Percentiles rank a stretch among this genome's conserved stretches.
Conservation (phyloP, 2,888 invertebrate species). For the Drosophila borealis region DNA sequence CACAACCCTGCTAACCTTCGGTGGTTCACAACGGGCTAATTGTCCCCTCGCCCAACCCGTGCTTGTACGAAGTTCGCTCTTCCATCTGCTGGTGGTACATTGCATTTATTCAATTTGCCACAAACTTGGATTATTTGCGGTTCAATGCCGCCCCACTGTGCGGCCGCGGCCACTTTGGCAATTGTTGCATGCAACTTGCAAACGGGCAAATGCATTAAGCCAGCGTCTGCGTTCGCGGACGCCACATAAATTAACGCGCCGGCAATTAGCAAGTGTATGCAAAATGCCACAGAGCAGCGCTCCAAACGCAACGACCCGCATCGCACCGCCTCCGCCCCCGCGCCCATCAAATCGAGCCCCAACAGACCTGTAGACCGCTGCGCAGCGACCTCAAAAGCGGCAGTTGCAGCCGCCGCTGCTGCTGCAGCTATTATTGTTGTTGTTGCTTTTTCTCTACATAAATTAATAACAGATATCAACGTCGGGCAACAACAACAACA, state of each 20-base stretch:
- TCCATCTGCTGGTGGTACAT: too few species aligned
- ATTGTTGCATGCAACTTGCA: constrained; percentile 69
- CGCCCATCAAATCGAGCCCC: constrained; percentile 17
- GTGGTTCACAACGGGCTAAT: too few species aligned
- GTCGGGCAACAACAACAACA: constrained; percentile 34
- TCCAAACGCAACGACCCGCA: constrained; percentile 7
- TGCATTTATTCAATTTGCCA: too few species aligned
- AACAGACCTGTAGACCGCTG: constrained; percentile 37
- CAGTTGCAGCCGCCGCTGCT: constrained; percentile 31
- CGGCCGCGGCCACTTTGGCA: constrained; percentile 46
- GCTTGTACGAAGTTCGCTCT: too few species aligned
- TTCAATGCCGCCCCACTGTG: background rate
- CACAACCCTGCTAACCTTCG: too few species aligned
- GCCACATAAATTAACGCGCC: constrained; percentile 80
- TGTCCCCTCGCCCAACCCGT: too few species aligned
- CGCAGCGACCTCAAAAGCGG: constrained; percentile 63
- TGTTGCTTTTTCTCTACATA: constrained; percentile 67
- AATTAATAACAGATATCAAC: constrained; percentile 81
- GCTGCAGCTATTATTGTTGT: background rate
- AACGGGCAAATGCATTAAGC: constrained; percentile 72
- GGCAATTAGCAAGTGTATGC: constrained; percentile 81
- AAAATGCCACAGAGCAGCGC: constrained; percentile 60
- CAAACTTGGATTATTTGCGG: too few species aligned
- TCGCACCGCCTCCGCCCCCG: background rate
- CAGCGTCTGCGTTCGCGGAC: constrained; percentile 51